Percentiles rank a stretch among this genome's conserved stretches.
phyloP scores from a whole-genome alignment of 2,113 vertebrate species.

The Gila orcuttii region DNA sequence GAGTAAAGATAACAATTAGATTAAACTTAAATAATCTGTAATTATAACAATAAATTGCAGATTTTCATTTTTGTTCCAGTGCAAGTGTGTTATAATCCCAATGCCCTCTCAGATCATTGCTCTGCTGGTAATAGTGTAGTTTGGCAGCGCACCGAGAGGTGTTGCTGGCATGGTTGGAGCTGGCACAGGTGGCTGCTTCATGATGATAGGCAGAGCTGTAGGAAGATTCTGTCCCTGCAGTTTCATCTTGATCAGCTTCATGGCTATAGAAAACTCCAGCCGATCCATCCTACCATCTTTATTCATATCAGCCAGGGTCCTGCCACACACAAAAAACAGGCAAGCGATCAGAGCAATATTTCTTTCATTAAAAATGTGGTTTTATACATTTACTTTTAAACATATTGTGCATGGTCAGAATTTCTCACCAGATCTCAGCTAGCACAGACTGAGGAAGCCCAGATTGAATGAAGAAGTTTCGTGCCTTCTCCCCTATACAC shows the following conservation, averaged over 20 bases:
- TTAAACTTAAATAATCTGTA: neutral
- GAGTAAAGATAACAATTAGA: neutral
- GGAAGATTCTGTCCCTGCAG: conserved; percentile 90
- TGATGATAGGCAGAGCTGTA: conserved; percentile 85
- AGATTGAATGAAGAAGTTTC: conserved; percentile 92
- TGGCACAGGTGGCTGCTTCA: conserved; percentile 93
- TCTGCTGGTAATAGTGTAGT: conserved; percentile 4
- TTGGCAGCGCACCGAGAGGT: conserved; percentile 81
- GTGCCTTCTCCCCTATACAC: conserved; percentile 88
- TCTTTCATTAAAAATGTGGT: too few species aligned
- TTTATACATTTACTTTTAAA: neutral
- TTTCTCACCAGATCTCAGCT: conserved; percentile 93
- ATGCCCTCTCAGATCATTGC: neutral
- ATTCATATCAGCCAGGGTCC: conserved; percentile 91
- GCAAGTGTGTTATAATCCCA: neutral
- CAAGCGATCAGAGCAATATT: neutral
- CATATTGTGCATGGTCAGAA: neutral
- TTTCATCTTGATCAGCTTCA: conserved; percentile 97
- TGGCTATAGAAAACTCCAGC: conserved; percentile 95
- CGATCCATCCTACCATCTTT: conserved; percentile 98
- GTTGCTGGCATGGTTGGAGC: conserved; percentile 78
- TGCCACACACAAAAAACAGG: conserved; percentile 57
- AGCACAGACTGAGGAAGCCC: conserved; percentile 86
- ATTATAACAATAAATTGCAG: neutral
- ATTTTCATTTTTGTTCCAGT: neutral